Base-by-base conservation (phyloP, 2,113 vertebrate genomes). In the Eulemur rufifrons region DNA sequence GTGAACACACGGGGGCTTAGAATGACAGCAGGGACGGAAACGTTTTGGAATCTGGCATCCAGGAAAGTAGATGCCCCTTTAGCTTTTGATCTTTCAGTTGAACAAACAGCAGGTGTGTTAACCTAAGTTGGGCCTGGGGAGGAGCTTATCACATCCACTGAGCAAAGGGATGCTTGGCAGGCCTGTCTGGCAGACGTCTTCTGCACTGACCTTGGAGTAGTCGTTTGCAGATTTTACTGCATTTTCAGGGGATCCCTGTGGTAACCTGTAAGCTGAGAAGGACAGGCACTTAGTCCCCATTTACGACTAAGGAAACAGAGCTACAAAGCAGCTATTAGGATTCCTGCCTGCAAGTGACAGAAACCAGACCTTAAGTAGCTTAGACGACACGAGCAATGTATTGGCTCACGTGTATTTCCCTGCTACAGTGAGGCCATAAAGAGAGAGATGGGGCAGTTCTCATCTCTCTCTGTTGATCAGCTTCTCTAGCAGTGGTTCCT, bases 391-490 rank as follows among this genome's bases (percentile, higher is more conserved):
- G 77, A 56, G 42, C 32, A 10, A 25, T 52, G 56, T 9, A 7
- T 2, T 54, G 52, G 77, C 42, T 50, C 4, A 0, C 0, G 12
- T 61, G 0, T 47, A 3, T 32, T 71, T 59, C n/a, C n/a, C 47
- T 0, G 0, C 54, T 8, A 1, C 64, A 21, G 63, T 0, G 8
- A 34, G 37, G 25, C 56, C 56, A 64, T 47, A 21, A 42, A 42
- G 91, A 37, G n/a, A 42, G 50, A 52, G 29, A 12, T 0, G 21
- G 50, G 64, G 25, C 3, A 2, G 5, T 11, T 21, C 37, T 69
- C 4, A 2, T 27, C 34, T 50, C 74, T 52, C 56, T 42, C 25
- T n/a, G 27, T 85, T 18, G 3, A 25, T 25, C 8, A 6, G n/a
- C 50, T 59, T 86, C 25, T 3, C 59, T 73, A 39, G 25, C 21